Percentiles rank a stretch among this genome's conserved stretches.
Evolutionary conservation across 2,113 vertebrate genomes (phyloP).

Genomic region (Ctenodactylus gundi): DNA sequence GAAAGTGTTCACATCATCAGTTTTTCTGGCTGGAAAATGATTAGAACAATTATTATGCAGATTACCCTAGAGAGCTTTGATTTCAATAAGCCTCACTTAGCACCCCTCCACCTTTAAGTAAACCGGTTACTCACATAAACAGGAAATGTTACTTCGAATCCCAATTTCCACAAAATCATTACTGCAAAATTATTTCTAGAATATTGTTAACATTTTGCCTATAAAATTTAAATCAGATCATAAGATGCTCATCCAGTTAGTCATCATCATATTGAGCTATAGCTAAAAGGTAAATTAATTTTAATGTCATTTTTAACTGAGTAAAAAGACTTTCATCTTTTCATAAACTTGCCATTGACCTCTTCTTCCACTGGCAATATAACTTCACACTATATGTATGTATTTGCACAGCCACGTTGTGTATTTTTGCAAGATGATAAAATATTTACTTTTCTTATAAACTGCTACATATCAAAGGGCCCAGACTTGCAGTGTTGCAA

Average conservation of each 20-base stretch:
- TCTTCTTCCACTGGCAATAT: not conserved
- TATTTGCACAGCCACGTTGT: not conserved
- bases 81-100: slow-evolving; percentile 54
- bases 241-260: not conserved
- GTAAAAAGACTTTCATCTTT: not conserved
- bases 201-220: not conserved
- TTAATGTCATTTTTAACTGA: slow-evolving; percentile 7
- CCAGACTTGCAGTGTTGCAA: not conserved
- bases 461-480: not conserved
- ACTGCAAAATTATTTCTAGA: not conserved
- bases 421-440: not conserved
- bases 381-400: not conserved
- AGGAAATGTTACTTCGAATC: not conserved
- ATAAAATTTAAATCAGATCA: not conserved
- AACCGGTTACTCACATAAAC: not conserved
- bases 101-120: slow-evolving; percentile 46
- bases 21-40: slow-evolving; percentile 61
- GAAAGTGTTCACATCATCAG: slow-evolving; percentile 53
- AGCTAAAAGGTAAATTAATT: not conserved
- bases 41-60: slow-evolving; percentile 67
- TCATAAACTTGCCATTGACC: not conserved
- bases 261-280: not conserved
- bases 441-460: not conserved
- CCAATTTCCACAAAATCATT: not conserved
- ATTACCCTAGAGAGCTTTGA: slow-evolving; percentile 70